Base-by-base conservation (phyloP, 2,797 vertebrate species). In the Crypturellus tataupa region DNA sequence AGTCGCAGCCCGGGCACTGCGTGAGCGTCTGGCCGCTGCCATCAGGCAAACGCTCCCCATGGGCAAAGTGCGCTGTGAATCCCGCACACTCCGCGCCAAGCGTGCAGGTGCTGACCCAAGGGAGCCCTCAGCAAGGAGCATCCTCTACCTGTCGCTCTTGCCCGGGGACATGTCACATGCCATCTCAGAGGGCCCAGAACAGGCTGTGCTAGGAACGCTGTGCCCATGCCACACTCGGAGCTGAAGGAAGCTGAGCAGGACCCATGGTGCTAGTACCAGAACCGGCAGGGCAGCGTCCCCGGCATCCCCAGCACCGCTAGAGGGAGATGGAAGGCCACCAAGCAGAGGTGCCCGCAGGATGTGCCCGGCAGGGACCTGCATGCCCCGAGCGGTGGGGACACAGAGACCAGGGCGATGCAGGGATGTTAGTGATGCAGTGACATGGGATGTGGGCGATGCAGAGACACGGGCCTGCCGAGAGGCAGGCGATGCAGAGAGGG, bases 51-150 rank as follows among this genome's bases (percentile, higher is more conserved):
- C 1, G 3, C 63, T n/a, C 44, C 53, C 53, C 10, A 9, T 18
- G 0, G 73, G 49, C 62, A 51, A 63, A 78, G 67, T 56, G 62
- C 21, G 0, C 1, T 0, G 49, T 58, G 60, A 68, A 78, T 42
- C 21, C 12, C 0, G 2, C 5, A n/a, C 4, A 8, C 4, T 10
- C 19, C 0, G 1, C 3, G 33, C 20, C 14, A 63, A 15, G 6
- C 0, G 1, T 33, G 42, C 29, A 1, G 1, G 9, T 23, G 62
- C 27, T 49, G 12, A 1, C 3, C 13, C n/a, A 13, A 46, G 81
- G 51, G 81, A 80, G n/a, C 23, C 60, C 77, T 68, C 65, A 44
- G 77, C 60, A 80, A 64, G 15, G 72, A 91, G 75, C 7, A 2
- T 59, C 70, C 77, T 81, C 31, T 55, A 49, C 40, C 77, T 49